Evolutionary conservation across 2,797 vertebrate genomes (phyloP).

Genomic region (Octomys mimax): DNA sequence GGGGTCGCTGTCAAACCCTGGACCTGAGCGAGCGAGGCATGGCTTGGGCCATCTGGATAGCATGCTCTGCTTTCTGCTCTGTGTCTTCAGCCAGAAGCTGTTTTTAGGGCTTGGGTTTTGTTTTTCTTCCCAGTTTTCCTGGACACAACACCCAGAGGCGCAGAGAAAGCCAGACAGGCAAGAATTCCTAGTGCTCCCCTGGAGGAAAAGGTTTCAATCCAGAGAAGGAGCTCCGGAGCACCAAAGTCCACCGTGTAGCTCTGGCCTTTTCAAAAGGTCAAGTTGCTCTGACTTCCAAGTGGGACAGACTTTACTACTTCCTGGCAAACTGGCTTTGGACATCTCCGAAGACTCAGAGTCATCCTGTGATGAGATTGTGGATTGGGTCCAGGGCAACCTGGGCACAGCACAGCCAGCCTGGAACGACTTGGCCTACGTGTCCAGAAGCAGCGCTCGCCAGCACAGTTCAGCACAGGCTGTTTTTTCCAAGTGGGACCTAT

Average conservation of each 20-base stretch:
- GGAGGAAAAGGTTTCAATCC: rapidly evolving
- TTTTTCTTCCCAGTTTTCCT: not conserved
- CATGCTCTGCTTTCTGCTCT: not conserved
- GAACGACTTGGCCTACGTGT: rapidly evolving
- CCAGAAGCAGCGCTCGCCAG: rapidly evolving
- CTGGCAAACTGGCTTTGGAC: rapidly evolving
- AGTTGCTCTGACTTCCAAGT: not conserved
- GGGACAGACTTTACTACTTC: not conserved
- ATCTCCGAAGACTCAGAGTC: not conserved
- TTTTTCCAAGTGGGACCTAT: constrained; percentile 3
- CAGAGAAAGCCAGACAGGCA: not conserved
- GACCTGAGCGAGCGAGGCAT: not conserved
- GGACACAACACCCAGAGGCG: not conserved
- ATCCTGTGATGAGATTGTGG: rapidly evolving
- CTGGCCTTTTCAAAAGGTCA: not conserved
- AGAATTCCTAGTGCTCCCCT: rapidly evolving
- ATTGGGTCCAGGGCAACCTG: not conserved
- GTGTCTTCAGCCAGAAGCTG: not conserved
- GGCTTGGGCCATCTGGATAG: not conserved
- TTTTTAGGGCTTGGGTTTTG: not conserved
- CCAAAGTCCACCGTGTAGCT: too few species aligned
- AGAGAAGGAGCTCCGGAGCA: rapidly evolving
- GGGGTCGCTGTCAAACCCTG: constrained; percentile 74
- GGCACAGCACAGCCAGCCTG: not conserved
- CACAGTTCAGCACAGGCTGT: not conserved